Evolutionary conservation across 2,888 invertebrate species (phyloP).

Genomic region (Onthophagus sagittarius): DNA sequence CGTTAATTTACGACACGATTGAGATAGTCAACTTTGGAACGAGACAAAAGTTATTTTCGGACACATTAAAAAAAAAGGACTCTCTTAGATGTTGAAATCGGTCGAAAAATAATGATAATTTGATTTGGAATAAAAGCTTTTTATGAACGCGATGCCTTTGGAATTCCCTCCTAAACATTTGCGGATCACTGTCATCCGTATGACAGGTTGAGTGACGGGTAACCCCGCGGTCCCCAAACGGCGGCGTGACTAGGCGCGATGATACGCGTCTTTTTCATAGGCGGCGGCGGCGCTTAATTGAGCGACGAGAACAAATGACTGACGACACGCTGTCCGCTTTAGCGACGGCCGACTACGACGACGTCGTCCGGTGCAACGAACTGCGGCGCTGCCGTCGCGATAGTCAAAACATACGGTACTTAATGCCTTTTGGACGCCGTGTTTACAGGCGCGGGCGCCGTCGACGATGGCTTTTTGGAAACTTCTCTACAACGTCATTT

Average conservation of each 20-base stretch:
- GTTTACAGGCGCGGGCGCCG: neutral
- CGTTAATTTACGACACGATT: neutral
- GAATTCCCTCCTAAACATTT: conserved; percentile 34
- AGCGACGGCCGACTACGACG: conserved; percentile 21
- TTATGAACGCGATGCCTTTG: neutral
- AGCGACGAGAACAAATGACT: neutral
- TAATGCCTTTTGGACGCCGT: conserved; percentile 3
- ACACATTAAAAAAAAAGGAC: neutral
- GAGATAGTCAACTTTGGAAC: neutral
- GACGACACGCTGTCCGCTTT: neutral
- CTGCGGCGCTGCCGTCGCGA: neutral
- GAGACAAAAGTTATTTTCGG: neutral
- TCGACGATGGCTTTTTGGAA: neutral
- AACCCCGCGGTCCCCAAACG: conserved; percentile 31
- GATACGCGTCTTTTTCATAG: neutral
- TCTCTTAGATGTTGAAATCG: neutral
- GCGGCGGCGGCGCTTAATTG: neutral
- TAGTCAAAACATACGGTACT: conserved; percentile 7
- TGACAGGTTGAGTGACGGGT: conserved; percentile 34
- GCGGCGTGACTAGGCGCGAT: conserved; percentile 20
- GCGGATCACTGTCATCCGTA: conserved; percentile 36
- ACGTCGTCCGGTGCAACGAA: conserved; percentile 17
- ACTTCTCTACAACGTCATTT: conserved; percentile 27
- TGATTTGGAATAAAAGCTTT: neutral
- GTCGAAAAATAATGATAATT: neutral